Percentiles rank a stretch among this genome's conserved stretches.
Conservation (phyloP, 1,140 invertebrate genomes). For the Drosophila willistoni region DNA sequence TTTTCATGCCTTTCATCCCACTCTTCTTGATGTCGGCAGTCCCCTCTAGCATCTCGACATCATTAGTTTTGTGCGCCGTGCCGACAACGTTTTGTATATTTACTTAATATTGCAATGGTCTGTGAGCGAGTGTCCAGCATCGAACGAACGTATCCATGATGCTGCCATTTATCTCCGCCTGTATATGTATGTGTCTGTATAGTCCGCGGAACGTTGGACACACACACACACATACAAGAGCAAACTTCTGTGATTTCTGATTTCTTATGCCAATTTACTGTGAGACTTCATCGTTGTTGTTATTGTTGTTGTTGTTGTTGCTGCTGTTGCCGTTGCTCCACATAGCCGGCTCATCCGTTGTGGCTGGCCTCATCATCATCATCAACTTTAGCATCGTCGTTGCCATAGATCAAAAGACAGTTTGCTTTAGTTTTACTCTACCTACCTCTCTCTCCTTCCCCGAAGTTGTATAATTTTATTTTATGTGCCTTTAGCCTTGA, state of each 20-base stretch:
- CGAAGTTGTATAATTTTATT: constrained; percentile 72
- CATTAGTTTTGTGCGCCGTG: constrained; percentile 80
- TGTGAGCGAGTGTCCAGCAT: constrained; percentile 21
- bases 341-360: constrained; percentile 46
- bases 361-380: constrained; percentile 41
- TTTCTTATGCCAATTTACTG: constrained; percentile 81
- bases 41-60: constrained; percentile 55
- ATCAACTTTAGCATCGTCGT: constrained; percentile 40
- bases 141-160: constrained; percentile 15
- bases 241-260: constrained; percentile 79
- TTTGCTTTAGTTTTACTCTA: constrained; percentile 73
- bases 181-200: constrained; percentile 7
- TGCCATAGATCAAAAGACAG: constrained; percentile 80
- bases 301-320: constrained; percentile 17
- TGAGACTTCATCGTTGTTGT: constrained; percentile 5
- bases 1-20: background rate
- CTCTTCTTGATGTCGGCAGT: background rate
- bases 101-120: constrained; percentile 79
- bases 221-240: constrained; percentile 12
- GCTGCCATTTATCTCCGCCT: constrained; percentile 50
- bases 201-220: constrained; percentile 21
- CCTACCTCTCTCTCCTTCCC: constrained; percentile 1
- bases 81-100: constrained; percentile 82
- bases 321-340: constrained; percentile 55
- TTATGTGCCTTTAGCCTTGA: constrained; percentile 80